Conservation (phyloP, 1,140 invertebrate species). For the Cydia splendana region DNA sequence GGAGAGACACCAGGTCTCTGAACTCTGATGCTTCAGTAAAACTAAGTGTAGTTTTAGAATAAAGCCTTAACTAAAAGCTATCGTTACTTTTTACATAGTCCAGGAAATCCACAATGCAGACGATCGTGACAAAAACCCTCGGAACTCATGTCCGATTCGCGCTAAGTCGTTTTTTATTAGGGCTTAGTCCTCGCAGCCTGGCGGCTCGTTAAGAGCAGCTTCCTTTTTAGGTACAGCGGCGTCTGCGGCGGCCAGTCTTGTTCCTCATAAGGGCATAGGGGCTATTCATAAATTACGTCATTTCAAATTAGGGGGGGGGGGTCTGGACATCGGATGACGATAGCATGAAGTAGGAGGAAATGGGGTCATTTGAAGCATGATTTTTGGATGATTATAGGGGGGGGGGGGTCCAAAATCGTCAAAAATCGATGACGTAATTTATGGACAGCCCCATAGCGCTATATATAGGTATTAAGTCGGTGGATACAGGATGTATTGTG, state of each 20-base stretch:
- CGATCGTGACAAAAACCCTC: slow-evolving; percentile 8
- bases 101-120: slow-evolving; percentile 16
- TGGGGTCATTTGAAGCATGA: too few relatives aligned
- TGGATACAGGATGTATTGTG: slow-evolving; percentile 12
- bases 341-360: too few relatives aligned
- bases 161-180: slow-evolving; percentile 26
- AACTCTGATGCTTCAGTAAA: background rate
- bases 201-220: slow-evolving; percentile 25
- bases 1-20: background rate
- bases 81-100: background rate
- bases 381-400: too few relatives aligned
- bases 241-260: slow-evolving; percentile 17
- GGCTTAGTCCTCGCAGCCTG: slow-evolving; percentile 1
- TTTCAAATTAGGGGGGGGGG: too few relatives aligned
- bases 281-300: too few relatives aligned
- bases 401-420: too few relatives aligned
- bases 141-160: slow-evolving; percentile 20
- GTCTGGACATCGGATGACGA: too few relatives aligned
- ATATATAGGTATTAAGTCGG: slow-evolving; percentile 15
- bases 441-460: too few relatives aligned
- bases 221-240: slow-evolving; percentile 25
- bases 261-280: slow-evolving; percentile 10
- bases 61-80: background rate
- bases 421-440: too few relatives aligned
- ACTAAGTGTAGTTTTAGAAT: background rate